phyloP scores from a whole-genome alignment of 2,797 vertebrate species.

The Sarcophilus harrisii region DNA sequence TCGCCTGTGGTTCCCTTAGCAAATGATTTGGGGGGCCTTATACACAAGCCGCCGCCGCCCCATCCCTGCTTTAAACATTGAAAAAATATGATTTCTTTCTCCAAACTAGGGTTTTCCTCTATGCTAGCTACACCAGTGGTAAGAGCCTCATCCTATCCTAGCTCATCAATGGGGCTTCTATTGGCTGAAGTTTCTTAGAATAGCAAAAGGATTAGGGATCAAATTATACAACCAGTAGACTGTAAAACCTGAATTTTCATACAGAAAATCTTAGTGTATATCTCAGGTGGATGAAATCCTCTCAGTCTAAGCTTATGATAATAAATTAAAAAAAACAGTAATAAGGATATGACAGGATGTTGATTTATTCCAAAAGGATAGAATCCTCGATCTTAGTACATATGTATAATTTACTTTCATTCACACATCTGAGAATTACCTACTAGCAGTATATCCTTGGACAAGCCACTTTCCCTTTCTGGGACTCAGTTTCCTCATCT shows the following conservation, averaged over 20 bases:
- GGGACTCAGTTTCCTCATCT: slow-evolving; percentile 18
- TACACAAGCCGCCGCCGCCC: no score
- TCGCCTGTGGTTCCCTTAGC: no score
- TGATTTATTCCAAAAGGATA: slow-evolving; percentile 2
- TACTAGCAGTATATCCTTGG: slow-evolving; percentile 15
- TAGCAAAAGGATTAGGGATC: neutral
- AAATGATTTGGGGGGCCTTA: no score
- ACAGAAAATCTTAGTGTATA: neutral
- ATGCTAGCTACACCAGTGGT: neutral
- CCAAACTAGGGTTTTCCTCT: neutral
- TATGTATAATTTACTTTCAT: slow-evolving; percentile 31
- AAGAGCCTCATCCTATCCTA: neutral
- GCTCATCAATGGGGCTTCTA: neutral
- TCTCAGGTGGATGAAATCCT: neutral
- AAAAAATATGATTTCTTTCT: neutral
- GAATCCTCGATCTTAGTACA: slow-evolving; percentile 33
- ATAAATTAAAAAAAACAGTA: neutral
- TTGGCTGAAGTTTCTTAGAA: neutral
- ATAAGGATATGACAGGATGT: neutral
- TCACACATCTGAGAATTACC: slow-evolving; percentile 26
- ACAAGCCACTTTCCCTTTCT: slow-evolving; percentile 47
- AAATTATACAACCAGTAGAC: neutral
- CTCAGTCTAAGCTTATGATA: neutral
- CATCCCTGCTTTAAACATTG: neutral
- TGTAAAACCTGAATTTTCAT: neutral